phyloP scores from a whole-genome alignment of 2,113 vertebrate genomes.

The Perca schrenkii region DNA sequence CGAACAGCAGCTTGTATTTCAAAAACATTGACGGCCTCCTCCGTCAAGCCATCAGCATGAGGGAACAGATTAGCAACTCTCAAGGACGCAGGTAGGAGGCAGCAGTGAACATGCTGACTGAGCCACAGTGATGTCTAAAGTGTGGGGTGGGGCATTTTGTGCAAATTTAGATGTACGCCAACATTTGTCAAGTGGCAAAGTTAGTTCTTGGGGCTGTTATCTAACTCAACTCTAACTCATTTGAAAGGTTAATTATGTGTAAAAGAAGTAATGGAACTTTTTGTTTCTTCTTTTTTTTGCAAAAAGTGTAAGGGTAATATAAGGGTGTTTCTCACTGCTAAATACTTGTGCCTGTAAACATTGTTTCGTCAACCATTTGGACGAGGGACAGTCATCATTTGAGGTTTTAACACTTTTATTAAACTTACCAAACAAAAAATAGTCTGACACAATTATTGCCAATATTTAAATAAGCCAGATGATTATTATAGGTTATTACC shows the following conservation, averaged over 20 bases:
- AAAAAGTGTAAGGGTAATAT: background rate
- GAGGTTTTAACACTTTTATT: background rate
- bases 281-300: no score
- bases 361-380: background rate
- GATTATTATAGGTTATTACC: background rate
- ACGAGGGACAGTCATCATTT: background rate
- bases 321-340: background rate
- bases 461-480: background rate
- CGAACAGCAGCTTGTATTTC: slow-evolving; percentile 93
- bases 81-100: slow-evolving; percentile 91
- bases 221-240: background rate
- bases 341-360: background rate
- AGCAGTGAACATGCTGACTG: slow-evolving; percentile 21
- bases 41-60: slow-evolving; percentile 87
- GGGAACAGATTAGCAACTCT: slow-evolving; percentile 87
- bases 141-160: background rate
- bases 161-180: background rate
- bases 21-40: slow-evolving; percentile 93
- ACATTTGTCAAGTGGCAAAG: background rate
- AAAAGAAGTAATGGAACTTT: background rate
- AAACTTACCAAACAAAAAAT: background rate
- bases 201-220: background rate
- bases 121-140: background rate
- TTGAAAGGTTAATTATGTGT: background rate
- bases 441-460: background rate